Evolutionary conservation across 2,113 vertebrate species (phyloP), one percentile per base, ranked within the genome.

Genomic region (Ia io): DNA sequence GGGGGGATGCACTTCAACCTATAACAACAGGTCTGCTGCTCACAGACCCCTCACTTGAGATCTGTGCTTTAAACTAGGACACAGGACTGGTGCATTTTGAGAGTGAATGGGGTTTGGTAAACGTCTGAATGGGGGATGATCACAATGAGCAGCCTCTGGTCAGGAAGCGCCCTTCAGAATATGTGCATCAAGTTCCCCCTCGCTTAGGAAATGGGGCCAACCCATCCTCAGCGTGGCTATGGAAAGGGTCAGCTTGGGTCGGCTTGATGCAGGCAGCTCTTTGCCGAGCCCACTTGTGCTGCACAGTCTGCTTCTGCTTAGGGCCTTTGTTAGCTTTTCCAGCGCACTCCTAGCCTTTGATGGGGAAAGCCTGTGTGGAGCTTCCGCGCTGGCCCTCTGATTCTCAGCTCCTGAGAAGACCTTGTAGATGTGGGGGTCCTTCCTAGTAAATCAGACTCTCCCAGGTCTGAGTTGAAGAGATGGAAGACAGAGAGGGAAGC

Each of bases 251-350:
- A 74, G 37, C 37, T 13, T 59, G 53, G 28, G 10, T 67, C 17
- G 30, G 59, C 70, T 76, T 53, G 25, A 35, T 18, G 3, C 0
- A 0, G 35, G 70, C 42, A 32, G 2, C 28, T 6, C 35, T 25
- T 2, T 13, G 37, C 16, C 7, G 9, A 2, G 20, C 20, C 59
- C 22, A 35, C 22, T 10, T 22, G 22, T 4, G 1, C 4, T 17
- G 3, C 10, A 3, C 0, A 4, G 28, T 23, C 67, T 44, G 2
- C n/a, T n/a, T 76, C 32, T 69, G 3, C n/a, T 51, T 20, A 6
- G 17, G 59, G 30, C 3, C 28, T 40, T 35, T 65, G 25, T 42
- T 73, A n/a, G 7, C 59, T 61, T 47, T 87, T 30, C 25, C 9
- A 53, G 28, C 28, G 61, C 28, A 35, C 37, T 40, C 49, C 65